Conservation (phyloP, 2,888 invertebrate genomes). For the Ectemnius continuus region DNA sequence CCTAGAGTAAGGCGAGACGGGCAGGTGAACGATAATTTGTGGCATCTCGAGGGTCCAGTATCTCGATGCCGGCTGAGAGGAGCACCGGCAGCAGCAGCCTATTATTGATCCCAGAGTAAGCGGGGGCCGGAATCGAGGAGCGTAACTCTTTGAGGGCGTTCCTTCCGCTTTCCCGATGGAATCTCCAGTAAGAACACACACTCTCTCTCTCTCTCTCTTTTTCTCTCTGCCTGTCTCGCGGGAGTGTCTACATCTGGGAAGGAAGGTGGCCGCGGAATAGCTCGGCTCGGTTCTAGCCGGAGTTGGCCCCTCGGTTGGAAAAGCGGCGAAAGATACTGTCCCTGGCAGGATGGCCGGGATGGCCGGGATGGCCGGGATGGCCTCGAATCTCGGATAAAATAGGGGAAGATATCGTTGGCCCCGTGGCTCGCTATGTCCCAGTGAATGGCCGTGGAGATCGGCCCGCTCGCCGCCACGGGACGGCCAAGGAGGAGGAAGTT, state of each 20-base stretch:
- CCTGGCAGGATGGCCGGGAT: slow-evolving; percentile 55
- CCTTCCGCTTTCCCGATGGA: no score
- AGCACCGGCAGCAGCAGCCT: no score
- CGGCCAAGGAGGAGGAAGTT: slow-evolving; percentile 64
- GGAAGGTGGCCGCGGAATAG: slow-evolving; percentile 10
- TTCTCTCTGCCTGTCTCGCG: slow-evolving; percentile 5
- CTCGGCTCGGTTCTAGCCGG: slow-evolving; percentile 8
- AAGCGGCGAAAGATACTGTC: slow-evolving; percentile 71
- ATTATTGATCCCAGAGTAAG: not conserved
- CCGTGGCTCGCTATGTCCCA: slow-evolving; percentile 34
- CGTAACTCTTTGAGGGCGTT: no score
- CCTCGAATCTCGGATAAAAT: slow-evolving; percentile 56
- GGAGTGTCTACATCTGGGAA: not conserved
- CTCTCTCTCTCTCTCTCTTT: slow-evolving; percentile 1
- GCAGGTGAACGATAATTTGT: slow-evolving; percentile 5
- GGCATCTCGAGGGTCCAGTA: slow-evolving; percentile 6
- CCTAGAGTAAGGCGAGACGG: slow-evolving; percentile 1
- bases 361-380: slow-evolving; percentile 55
- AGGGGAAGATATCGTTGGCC: slow-evolving; percentile 54
- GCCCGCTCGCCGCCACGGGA: slow-evolving; percentile 29
- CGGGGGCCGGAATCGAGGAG: not conserved
- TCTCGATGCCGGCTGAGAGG: slow-evolving; percentile 1
- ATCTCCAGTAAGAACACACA: no score
- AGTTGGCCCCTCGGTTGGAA: slow-evolving; percentile 25
- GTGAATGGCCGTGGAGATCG: slow-evolving; percentile 34